Evolutionary conservation across 1,140 invertebrate genomes (phyloP), one percentile per base, ranked within the genome.

Genomic region (Oncopodura yosiiana): DNA sequence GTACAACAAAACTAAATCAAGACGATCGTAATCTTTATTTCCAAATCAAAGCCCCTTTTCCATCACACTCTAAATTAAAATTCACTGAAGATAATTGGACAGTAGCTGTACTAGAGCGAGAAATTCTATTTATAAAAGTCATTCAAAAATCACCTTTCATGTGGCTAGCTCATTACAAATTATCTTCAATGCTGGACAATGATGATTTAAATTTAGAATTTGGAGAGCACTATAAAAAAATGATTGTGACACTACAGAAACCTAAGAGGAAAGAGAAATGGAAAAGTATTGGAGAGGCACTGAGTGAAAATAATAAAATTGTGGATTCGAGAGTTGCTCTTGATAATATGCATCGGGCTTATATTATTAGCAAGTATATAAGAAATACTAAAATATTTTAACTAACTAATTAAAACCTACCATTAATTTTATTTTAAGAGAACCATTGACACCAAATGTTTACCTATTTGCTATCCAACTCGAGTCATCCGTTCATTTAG

Each of bases 161-260:
- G 41, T 57, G 55, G 55, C 27, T 57, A 19, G 41, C 48, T 14
- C 38, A 57, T 45, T 41, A 38, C 12, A 43, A 46, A 19, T 37
- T 57, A 8, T 21, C 23, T n/a, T 23, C 50, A 48, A 14, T 2
- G 2, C 18, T 57, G n/a, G 14, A 18, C 8, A 38, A 57, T 36
- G 55, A 57, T 24, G 16, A 18, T 2, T 3, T 57, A 2, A 14
- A 30, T n/a, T 21, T 57, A 3, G 12, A 27, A 14, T 57, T 51
- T 38, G 36, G 39, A 32, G 44, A 51, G 24, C 29, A 32, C 3
- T 57, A 32, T 38, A 50, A 29, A 32, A 39, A 21, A 3, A 38
- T 48, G 34, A 34, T 41, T 29, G 18, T 57, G 18, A 57, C 32
- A 21, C n/a, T 57, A 12, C 23, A 44, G 8, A 57, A 57, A 45